phyloP scores from a whole-genome alignment of 2,113 vertebrate genomes.

The Onychorhynchus coronatus region DNA sequence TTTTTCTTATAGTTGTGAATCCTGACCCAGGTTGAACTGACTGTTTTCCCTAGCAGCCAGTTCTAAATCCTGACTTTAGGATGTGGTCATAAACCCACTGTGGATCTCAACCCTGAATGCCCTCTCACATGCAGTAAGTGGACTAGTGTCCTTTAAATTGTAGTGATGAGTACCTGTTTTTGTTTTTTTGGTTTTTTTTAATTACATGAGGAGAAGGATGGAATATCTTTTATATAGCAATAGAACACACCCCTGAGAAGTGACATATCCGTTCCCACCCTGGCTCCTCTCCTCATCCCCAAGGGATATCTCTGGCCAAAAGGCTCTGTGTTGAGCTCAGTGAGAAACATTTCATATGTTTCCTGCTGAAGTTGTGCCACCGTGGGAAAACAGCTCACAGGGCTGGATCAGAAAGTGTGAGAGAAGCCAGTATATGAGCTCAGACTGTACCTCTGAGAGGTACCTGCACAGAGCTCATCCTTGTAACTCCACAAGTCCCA shows the following conservation, averaged over 20 bases:
- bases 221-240: background rate
- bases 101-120: background rate
- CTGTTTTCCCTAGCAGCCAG: background rate
- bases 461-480: background rate
- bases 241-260: background rate
- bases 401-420: fast-evolving
- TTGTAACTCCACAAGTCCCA: background rate
- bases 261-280: background rate
- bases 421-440: background rate
- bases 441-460: background rate
- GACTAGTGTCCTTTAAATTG: background rate
- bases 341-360: background rate
- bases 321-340: background rate
- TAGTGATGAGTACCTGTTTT: background rate
- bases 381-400: background rate
- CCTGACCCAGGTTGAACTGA: background rate
- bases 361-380: background rate
- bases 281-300: background rate
- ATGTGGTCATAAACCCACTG: background rate
- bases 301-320: background rate
- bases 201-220: background rate
- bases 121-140: background rate
- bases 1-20: background rate
- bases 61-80: background rate
- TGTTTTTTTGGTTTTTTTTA: background rate